These are phyloP conservation scores for Drosophila acutilabella DNA, from an alignment of 2,888 invertebrate species.

Conservation along the genomic window DNA sequence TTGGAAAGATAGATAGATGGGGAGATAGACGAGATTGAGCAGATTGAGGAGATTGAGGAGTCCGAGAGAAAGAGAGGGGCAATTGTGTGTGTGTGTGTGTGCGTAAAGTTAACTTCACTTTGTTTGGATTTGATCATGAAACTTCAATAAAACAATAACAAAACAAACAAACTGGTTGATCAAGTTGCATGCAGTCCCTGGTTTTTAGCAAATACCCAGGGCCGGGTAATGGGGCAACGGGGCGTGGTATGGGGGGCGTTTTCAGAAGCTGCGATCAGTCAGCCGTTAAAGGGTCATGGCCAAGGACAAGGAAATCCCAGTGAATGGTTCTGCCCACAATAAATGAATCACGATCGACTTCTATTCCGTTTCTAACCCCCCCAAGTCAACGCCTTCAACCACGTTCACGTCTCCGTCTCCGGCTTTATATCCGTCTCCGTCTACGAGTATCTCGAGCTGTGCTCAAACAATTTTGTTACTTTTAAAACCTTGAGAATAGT, in stretches of 20 bases:
- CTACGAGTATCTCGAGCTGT: constrained; percentile 11
- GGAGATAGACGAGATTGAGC: constrained; percentile 10
- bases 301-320: constrained; percentile 82
- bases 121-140: constrained; percentile 75
- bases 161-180: constrained; percentile 69
- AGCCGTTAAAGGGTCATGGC: constrained; percentile 79
- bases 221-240: constrained; percentile 18
- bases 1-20: constrained; percentile 1
- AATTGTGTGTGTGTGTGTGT: constrained; percentile 11
- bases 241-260: constrained; percentile 13
- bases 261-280: constrained; percentile 61
- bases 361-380: constrained; percentile 37
- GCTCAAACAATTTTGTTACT: constrained; percentile 74
- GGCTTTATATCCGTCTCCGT: neutral
- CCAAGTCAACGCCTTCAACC: neutral
- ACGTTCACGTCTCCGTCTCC: constrained; percentile 1
- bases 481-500: constrained; percentile 72
- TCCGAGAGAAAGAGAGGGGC: constrained; percentile 5
- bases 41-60: constrained; percentile 3
- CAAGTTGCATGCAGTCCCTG: constrained; percentile 37
- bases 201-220: constrained; percentile 16
- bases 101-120: constrained; percentile 54
- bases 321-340: constrained; percentile 61
- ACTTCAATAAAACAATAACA: constrained; percentile 74
- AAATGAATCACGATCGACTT: constrained; percentile 63